Evolutionary conservation across 2,888 invertebrate species (phyloP).

Genomic region (Drosophila flavopinicola): DNA sequence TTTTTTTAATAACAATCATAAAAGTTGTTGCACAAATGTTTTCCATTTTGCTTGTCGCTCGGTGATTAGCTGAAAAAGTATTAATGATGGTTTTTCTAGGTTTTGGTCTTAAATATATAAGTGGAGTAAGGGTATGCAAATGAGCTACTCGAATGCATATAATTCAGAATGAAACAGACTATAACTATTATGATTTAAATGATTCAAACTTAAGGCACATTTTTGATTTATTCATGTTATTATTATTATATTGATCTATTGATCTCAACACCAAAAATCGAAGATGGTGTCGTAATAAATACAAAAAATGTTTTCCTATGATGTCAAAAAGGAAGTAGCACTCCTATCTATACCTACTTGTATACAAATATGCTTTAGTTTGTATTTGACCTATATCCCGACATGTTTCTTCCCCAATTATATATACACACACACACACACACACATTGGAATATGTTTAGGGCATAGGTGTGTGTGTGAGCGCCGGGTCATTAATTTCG

Average conservation of each 20-base stretch:
- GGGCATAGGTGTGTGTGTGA: conserved; percentile 48
- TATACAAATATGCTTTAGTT: conserved; percentile 1
- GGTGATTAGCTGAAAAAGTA: conserved; percentile 40
- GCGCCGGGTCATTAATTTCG: conserved; percentile 80
- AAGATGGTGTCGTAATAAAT: too few species aligned
- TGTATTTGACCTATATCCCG: conserved; percentile 57
- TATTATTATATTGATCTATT: too few species aligned
- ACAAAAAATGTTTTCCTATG: background rate
- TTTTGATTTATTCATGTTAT: too few species aligned
- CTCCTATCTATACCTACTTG: background rate
- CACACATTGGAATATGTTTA: conserved; percentile 19
- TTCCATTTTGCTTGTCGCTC: conserved; percentile 41
- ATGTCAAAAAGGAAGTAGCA: background rate
- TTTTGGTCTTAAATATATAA: too few species aligned
- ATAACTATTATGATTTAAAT: background rate
- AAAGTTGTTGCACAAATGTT: conserved; percentile 64
- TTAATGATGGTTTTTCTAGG: background rate
- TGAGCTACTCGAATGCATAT: background rate
- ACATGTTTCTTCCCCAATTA: conserved; percentile 34
- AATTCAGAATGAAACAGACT: background rate
- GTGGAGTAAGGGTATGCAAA: background rate
- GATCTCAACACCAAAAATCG: too few species aligned
- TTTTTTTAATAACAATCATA: conserved; percentile 60
- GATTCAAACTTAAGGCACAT: too few species aligned
- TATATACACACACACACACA: conserved; percentile 30